Base-by-base conservation (phyloP, 2,797 vertebrate genomes). In the Avahi laniger region DNA sequence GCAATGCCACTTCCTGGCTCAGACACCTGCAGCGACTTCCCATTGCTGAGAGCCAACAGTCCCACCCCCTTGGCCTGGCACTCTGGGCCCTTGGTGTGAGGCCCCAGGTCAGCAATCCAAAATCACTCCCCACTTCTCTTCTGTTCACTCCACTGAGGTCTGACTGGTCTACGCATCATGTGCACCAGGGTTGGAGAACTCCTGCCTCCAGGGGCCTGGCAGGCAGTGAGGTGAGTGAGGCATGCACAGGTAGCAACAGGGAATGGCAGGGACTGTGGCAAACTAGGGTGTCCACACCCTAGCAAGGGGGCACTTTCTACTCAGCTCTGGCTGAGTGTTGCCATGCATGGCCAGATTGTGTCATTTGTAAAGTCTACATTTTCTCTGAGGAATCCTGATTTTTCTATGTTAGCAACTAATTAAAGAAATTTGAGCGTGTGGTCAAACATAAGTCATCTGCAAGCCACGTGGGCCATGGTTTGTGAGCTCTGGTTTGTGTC, bases 401-500 rank as follows among this genome's bases (percentile, higher is more conserved):
- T 50, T 83, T 67, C 69, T 41, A 4, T 41, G 65, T 30, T 79
- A 91, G 43, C 75, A 78, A 48, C 4, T 35, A 43, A 67, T 33
- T 72, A 11, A 43, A 73, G 69, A 41, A 14, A 52, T 24, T 48
- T 35, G 38, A 65, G 46, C 1, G 38, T 35, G 59, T 83, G 79
- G 35, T 46, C 50, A 65, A 69, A 69, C 14, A 13, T 0, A 70
- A 54, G 12, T 57, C 5, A 33, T 18, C 7, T 41, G 43, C 9
- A 22, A 91, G 33, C 76, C 9, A 13, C 0, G 12, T 0, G 11
- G 59, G 41, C 67, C 79, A 33, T 5, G 12, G 54, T 33, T 20
- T 48, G 46, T 41, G 9, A 59, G 0, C 9, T 26, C 33, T 63
- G 28, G 15, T 35, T 63, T 15, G 28, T 0, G 10, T 1, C 12